Conservation (phyloP, 2,113 vertebrate genomes). For the Pelvicachromis taeniatus region DNA sequence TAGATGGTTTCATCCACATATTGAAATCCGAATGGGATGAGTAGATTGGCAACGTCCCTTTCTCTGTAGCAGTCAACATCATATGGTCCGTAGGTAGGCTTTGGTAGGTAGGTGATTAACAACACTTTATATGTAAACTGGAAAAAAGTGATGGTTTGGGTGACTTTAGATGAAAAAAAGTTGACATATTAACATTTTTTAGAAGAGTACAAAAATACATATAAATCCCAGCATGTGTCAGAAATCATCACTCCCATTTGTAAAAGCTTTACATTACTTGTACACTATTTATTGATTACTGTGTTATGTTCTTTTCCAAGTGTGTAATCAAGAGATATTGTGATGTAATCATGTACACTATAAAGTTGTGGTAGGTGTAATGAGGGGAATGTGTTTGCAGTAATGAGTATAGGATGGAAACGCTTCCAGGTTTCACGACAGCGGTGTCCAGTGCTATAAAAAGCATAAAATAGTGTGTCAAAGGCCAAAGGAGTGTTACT, state of each 20-base stretch:
- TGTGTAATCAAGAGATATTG: not conserved
- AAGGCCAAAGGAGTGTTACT: not conserved
- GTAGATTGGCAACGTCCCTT: not conserved
- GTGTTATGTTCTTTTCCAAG: not conserved
- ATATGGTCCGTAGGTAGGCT: not conserved
- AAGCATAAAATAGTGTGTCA: not conserved
- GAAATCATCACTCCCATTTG: not conserved
- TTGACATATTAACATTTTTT: not conserved
- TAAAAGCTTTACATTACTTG: not conserved
- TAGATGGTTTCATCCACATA: not conserved
- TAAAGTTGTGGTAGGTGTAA: not conserved
- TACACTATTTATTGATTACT: not conserved
- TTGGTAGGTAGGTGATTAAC: constrained; percentile 15
- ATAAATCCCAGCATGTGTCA: not conserved
- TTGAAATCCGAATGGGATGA: constrained; percentile 1
- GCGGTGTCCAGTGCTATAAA: not conserved
- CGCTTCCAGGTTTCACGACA: not conserved
- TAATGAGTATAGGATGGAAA: not conserved
- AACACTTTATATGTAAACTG: not conserved
- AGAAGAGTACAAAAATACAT: not conserved
- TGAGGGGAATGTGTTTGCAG: not conserved
- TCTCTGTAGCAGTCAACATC: constrained; percentile 5
- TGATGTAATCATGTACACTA: not conserved
- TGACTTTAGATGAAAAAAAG: not conserved
- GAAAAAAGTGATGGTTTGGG: not conserved